Evolutionary conservation across 2,888 invertebrate genomes (phyloP), one percentile per base, ranked within the genome.

Genomic region (Parapristionchus giblindavisi): DNA sequence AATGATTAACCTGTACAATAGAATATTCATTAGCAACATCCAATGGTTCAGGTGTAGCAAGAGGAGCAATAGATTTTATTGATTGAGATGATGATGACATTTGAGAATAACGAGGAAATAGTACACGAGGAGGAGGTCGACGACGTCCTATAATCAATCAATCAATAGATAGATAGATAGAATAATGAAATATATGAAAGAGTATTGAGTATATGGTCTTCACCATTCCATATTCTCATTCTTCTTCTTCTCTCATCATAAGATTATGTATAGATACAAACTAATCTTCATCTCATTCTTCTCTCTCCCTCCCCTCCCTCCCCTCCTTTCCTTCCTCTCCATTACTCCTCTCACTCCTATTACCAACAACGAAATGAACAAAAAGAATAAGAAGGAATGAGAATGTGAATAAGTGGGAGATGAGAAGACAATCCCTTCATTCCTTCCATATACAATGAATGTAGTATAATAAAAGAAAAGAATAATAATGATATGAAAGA

Each of bases 31-130:
- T 3, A n/a, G 68, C 51, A n/a, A 68, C n/a, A 36, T 68, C 68
- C 2, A 68, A 27, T n/a, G 51, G 51, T 54, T 68, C 68, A 6
- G 68, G 68, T 36, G 68, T 68, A n/a, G 68, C 68, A 3, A 68
- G 34, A 32, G 68, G 68, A 43, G 65, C 65, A 11, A 65, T n/a
- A 17, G 65, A 40, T 6, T 17, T 24, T 6, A 24, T 54, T 54
- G 56, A 54, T 6, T 17, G 43, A 43, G 65, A 24, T 27, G 60
- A 60, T 21, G 60, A 60, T 43, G 43, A 43, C 11, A 65, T n/a
- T 14, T 43, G 40, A 24, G 65, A 65, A 43, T 65, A 65, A 43
- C 65, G 65, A 65, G 27, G 27, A 43, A 65, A 43, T 6, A 65
- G 48, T 29, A 65, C 29, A 43, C 65, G 65, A 43, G 65, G 65